These are phyloP conservation scores for Timema podura DNA, from an alignment of 2,888 invertebrate genomes.

Conservation along the genomic window DNA sequence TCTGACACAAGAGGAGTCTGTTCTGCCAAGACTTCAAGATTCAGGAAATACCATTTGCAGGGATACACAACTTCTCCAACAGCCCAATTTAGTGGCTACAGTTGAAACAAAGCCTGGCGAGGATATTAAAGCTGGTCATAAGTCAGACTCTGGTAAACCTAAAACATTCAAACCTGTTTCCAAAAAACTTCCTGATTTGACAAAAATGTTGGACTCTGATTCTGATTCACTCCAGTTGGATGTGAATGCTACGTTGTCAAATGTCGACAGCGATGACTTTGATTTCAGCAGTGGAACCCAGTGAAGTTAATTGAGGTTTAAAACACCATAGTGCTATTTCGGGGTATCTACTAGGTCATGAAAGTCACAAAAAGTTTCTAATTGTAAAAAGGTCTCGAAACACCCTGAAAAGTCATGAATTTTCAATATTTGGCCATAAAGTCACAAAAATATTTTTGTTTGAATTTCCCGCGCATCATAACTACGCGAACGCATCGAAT, in stretches of 20 bases:
- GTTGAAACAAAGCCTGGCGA: background rate
- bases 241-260: slow-evolving; percentile 14
- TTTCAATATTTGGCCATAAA: no score
- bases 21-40: no score
- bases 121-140: background rate
- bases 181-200: slow-evolving; percentile 20
- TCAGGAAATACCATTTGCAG: no score
- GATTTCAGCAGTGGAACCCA: slow-evolving; percentile 28
- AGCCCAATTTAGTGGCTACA: background rate
- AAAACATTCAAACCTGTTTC: background rate
- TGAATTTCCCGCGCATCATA: no score
- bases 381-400: no score
- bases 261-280: slow-evolving; percentile 29
- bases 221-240: slow-evolving; percentile 26
- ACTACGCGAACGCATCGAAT: no score
- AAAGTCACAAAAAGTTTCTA: no score
- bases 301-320: background rate
- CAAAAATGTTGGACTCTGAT: slow-evolving; percentile 26
- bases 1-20: no score
- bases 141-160: background rate
- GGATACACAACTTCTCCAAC: background rate
- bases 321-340: no score
- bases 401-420: no score
- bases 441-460: no score
- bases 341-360: no score